Evolutionary conservation across 2,797 vertebrate species (phyloP), one percentile per base, ranked within the genome.

Genomic region (Fundulus diaphanus): DNA sequence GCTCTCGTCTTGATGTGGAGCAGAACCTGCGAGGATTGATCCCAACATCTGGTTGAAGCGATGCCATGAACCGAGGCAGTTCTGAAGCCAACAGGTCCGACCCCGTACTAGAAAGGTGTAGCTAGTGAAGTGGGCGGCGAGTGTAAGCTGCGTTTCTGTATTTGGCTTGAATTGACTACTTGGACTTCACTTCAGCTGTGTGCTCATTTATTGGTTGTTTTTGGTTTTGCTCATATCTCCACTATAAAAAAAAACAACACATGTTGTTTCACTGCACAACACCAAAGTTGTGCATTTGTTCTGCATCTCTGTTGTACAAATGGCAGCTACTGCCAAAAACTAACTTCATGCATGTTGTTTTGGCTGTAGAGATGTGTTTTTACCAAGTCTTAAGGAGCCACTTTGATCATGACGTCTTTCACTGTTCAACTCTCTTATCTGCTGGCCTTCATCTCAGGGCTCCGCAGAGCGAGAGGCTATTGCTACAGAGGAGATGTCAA

Each of bases 401-500:
- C 27, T 29, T 27, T 35, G 59, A 20, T 18, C 11, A 2, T 8
- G 1, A 8, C 31, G 35, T 20, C 15, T 3, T 72, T 7, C 51
- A 33, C 8, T 61, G 66, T 73, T 31, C 52, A 0, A 54, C 48
- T 69, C 9, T 51, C 0, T 67, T 67, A 48, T 56, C 8, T 74
- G 29, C 77, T 70, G 73, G 73, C 22, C 6, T 90, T 77, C 46
- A 5, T 78, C 85, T 42, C 86, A 99, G 98, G 97, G 98, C 4
- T 97, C 98, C 0, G 97, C 97, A 5, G 98, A 97, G 81, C 96
- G 96, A 0, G 98, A 99, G 84, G 98, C 97, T 0, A 96, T 98
- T 85, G 98, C 98, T 35, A 98, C 98, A 0, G 98, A 99, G 87
- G 98, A 99, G 82, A 99, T 99, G 98, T 99, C 98, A 57, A 99